A percentile compares a stretch with the other conserved stretches of the same genome.
These are phyloP conservation scores for Battus philenor DNA, from an alignment of 1,140 invertebrate species.

Conservation along the genomic window DNA sequence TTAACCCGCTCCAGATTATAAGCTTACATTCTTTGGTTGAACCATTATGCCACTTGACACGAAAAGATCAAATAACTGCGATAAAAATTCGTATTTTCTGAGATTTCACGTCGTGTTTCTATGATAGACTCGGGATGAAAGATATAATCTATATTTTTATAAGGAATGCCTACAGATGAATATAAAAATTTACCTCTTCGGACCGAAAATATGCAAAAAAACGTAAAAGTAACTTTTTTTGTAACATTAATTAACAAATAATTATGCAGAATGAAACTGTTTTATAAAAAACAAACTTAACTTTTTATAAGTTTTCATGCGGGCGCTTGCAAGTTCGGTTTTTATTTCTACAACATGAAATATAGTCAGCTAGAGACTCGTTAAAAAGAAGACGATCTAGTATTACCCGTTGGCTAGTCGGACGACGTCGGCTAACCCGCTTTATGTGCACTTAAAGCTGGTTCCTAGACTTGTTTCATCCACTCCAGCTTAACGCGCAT, in stretches of 20 bases:
- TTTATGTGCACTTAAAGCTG: slow-evolving; percentile 62
- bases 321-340: slow-evolving; percentile 25
- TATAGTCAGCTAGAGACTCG: slow-evolving; percentile 41
- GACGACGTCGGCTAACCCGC: slow-evolving; percentile 46
- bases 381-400: slow-evolving; percentile 61
- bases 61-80: slow-evolving; percentile 22
- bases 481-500: slow-evolving; percentile 53
- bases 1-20: slow-evolving; percentile 46
- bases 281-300: slow-evolving; percentile 6
- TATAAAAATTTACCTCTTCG: too few species aligned
- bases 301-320: slow-evolving; percentile 8
- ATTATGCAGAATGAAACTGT: background rate
- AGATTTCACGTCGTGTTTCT: slow-evolving; percentile 14
- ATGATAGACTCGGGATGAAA: slow-evolving; percentile 13
- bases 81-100: slow-evolving; percentile 18
- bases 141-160: slow-evolving; percentile 13
- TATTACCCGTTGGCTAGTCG: slow-evolving; percentile 46
- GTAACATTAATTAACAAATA: too few species aligned
- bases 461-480: slow-evolving; percentile 56
- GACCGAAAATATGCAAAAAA: too few species aligned
- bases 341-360: slow-evolving; percentile 49
- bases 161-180: slow-evolving; percentile 1
- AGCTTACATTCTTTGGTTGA: slow-evolving; percentile 39
- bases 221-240: too few species aligned
- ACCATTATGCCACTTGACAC: slow-evolving; percentile 24